phyloP scores from a whole-genome alignment of 2,888 invertebrate species.

The Pristionchus fissidentatus region DNA sequence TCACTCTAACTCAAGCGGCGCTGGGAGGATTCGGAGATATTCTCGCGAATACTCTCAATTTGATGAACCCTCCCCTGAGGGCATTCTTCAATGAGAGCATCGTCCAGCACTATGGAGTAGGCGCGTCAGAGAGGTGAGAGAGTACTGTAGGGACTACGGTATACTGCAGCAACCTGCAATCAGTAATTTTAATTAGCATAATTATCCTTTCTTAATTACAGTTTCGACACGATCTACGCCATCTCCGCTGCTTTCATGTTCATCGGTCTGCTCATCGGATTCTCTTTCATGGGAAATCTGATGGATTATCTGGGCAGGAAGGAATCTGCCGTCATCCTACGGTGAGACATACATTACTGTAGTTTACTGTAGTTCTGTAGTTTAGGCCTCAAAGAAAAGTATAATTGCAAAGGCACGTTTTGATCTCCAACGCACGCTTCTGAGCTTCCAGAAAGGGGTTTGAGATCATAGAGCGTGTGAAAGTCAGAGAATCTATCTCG shows the following conservation, averaged over 20 bases:
- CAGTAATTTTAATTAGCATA: neutral
- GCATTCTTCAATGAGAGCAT: constrained; percentile 37
- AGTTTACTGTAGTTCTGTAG: neutral
- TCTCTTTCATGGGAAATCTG: constrained; percentile 43
- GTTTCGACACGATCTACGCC: constrained; percentile 47
- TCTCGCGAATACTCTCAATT: constrained; percentile 46
- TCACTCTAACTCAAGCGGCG: constrained; percentile 31
- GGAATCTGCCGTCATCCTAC: constrained; percentile 31
- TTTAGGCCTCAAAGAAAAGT: neutral
- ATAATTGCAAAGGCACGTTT: too few species aligned
- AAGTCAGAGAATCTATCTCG: too few species aligned
- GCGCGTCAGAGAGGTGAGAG: constrained; percentile 29
- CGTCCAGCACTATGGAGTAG: constrained; percentile 6
- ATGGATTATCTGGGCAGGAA: constrained; percentile 48
- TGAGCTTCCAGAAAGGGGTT: too few species aligned
- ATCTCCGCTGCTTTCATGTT: constrained; percentile 17
- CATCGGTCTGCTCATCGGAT: constrained; percentile 43
- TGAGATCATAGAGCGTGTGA: too few species aligned
- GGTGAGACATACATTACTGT: constrained; percentile 13
- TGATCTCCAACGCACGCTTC: too few species aligned
- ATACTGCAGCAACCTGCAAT: neutral
- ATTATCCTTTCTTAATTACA: neutral
- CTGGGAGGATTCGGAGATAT: constrained; percentile 47
- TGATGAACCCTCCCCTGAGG: constrained; percentile 40
- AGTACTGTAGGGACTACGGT: neutral